phyloP scores from a whole-genome alignment of 2,888 invertebrate species.

The Cantharis lateralis region DNA sequence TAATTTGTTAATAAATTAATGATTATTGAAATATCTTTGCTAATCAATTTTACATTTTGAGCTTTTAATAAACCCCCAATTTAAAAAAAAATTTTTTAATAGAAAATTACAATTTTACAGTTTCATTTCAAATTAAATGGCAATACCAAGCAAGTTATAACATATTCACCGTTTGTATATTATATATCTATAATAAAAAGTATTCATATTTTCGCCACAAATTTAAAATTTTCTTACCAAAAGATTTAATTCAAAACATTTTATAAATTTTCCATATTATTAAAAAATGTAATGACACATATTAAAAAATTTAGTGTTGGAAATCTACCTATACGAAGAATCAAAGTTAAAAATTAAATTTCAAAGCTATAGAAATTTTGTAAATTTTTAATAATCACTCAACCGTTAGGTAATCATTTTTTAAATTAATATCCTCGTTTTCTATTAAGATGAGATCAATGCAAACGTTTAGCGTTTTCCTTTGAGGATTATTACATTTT shows the following conservation, averaged over 20 bases:
- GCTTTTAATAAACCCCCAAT: background rate
- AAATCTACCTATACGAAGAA: background rate
- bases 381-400: background rate
- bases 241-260: background rate
- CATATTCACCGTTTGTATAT: background rate
- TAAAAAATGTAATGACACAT: background rate
- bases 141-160: background rate
- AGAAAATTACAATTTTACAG: background rate
- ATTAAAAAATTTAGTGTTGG: background rate
- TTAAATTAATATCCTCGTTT: background rate
- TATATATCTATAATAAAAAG: background rate
- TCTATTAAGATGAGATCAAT: background rate
- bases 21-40: too few relatives aligned
- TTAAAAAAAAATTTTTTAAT: background rate
- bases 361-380: background rate
- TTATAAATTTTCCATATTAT: background rate
- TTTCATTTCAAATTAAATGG: background rate
- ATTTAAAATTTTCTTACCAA: background rate
- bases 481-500: background rate
- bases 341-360: background rate
- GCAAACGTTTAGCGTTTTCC: background rate
- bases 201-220: background rate
- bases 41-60: too few relatives aligned
- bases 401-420: background rate
- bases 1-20: too few relatives aligned